phyloP scores from a whole-genome alignment of 30 jellyfish, hydroid and myxozoan species.

The Nemopilema nomurai region DNA sequence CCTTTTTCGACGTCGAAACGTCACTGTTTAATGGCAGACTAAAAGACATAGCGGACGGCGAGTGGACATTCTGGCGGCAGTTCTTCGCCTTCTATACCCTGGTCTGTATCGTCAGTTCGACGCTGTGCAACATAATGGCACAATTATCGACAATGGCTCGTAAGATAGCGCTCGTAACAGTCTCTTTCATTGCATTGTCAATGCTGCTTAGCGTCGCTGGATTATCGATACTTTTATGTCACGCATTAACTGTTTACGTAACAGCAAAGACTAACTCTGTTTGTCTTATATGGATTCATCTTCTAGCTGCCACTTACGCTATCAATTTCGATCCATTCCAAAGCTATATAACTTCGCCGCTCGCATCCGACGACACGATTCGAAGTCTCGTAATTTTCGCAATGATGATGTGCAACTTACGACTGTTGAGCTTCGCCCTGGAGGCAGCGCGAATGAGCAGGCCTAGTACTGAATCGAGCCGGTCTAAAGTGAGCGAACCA shows the following conservation, averaged over 20 bases:
- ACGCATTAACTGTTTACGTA: conserved; percentile 39
- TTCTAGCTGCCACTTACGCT: conserved; percentile 56
- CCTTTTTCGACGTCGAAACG: conserved; percentile 48
- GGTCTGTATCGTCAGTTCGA: conserved; percentile 42
- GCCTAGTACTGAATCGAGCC: conserved; percentile 13
- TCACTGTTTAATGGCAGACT: conserved; percentile 50
- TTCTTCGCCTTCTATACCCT: conserved; percentile 37
- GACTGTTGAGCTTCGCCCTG: conserved; percentile 68
- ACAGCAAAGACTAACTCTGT: conserved; percentile 24
- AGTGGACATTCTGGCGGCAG: conserved; percentile 80
- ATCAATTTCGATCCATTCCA: conserved; percentile 58
- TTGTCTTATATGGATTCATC: conserved; percentile 14
- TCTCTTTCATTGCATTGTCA: conserved; percentile 57
- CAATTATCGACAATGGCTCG: conserved; percentile 47
- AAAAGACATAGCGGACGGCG: conserved; percentile 65
- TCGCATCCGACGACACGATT: conserved; percentile 43
- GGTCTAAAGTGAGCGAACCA: background rate
- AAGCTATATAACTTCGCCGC: conserved; percentile 30
- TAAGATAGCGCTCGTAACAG: conserved; percentile 52
- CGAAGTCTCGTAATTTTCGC: conserved; percentile 46
- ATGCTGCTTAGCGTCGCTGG: conserved; percentile 38
- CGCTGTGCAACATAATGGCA: conserved; percentile 24
- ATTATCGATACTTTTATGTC: conserved; percentile 19
- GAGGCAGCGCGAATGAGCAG: conserved; percentile 43
- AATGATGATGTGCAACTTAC: conserved; percentile 66